These are phyloP conservation scores for Ellobium chinense DNA, from an alignment of 2,888 invertebrate genomes.

Conservation along the genomic window DNA sequence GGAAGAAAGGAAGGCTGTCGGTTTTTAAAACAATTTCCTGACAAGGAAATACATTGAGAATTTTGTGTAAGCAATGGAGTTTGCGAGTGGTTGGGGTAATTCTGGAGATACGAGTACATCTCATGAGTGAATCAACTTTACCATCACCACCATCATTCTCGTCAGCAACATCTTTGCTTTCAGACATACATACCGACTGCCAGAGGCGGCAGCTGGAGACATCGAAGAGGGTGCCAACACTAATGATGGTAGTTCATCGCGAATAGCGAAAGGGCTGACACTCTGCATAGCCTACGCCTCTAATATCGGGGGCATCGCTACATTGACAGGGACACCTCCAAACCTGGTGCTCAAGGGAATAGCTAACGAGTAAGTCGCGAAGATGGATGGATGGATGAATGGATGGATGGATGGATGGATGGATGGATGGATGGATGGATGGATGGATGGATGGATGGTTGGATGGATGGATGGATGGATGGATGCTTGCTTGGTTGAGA, in stretches of 20 bases:
- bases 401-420: not conserved
- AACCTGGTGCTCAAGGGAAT: conserved; percentile 77
- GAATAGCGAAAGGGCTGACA: conserved; percentile 41
- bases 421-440: conserved; percentile 11
- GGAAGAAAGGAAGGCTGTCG: too few relatives aligned
- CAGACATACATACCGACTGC: not conserved
- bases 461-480: too few relatives aligned
- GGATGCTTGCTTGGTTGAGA: too few relatives aligned
- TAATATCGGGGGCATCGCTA: conserved; percentile 78
- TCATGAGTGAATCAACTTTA: too few relatives aligned
- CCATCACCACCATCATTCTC: too few relatives aligned
- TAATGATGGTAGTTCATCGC: not conserved
- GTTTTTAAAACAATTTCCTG: too few relatives aligned
- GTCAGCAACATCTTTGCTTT: too few relatives aligned
- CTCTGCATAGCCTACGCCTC: conserved; percentile 68
- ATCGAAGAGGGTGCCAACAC: not conserved
- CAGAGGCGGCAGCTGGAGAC: not conserved
- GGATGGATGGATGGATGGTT: conserved; percentile 11
- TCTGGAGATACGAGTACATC: too few relatives aligned
- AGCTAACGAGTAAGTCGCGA: conserved; percentile 70
- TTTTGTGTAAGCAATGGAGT: too few relatives aligned
- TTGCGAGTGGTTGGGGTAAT: too few relatives aligned
- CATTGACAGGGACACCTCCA: conserved; percentile 77
- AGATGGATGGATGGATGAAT: not conserved
- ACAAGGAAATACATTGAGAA: too few relatives aligned